Evolutionary conservation across 2,113 vertebrate genomes (phyloP), one percentile per base, ranked within the genome.

Genomic region (Columbina picui): DNA sequence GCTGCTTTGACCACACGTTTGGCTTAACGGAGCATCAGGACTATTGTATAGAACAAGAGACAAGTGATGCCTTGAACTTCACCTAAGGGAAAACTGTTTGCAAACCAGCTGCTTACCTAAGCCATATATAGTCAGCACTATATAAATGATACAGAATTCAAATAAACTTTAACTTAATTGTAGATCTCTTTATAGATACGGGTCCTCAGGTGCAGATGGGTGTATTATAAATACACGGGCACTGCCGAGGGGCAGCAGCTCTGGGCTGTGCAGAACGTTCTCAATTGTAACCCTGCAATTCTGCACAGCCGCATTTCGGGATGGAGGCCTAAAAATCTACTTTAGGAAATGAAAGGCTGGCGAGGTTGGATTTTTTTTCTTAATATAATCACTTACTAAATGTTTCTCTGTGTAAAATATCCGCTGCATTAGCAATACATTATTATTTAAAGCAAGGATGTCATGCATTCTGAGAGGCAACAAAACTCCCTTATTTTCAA

Each of bases 121-220:
- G 69, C 77, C 63, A 34, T 20, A 21, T 4, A 7, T 4, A 39
- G 67, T 43, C 76, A 84, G 80, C 43, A 3, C 25, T 36, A 10
- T 1, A 7, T 8, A 67, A 75, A 90, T 2, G 29, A 61, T 6
- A 4, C 19, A 13, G 23, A 21, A 41, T 55, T 8, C 67, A 50
- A 14, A 57, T 81, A 18, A 2, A 1, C 4, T 2, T 19, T 7
- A 22, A 20, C 14, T 52, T 80, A 12, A 49, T 7, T 43, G 20
- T n/a, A 16, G 3, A 0, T 32, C 22, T 19, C 6, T 12, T 6
- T 30, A 29, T 25, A 38, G 29, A 21, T 17, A 16, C 0, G 21
- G 39, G 18, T 6, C 30, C 49, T 81, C 19, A 22, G 49, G 76
- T 60, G 60, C 22, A 17, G 20, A 18, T 76, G 57, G 39, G 27